Conservation (phyloP, 2,113 vertebrate species). For the Acrocephalus kingi region DNA sequence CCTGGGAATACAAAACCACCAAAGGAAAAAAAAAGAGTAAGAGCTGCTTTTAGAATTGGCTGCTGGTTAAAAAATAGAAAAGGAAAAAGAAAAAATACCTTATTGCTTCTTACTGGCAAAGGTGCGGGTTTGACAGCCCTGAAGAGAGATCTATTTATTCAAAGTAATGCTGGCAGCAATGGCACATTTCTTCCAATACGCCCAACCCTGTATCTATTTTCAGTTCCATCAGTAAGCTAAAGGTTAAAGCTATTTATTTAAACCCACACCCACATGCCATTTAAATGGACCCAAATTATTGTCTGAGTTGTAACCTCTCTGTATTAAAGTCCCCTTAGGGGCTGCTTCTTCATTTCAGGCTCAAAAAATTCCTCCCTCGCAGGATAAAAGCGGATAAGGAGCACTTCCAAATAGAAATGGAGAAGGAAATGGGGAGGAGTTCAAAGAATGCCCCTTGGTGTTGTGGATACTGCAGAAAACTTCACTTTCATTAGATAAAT, state of each 20-base stretch:
- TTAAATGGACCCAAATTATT: conserved; percentile 66
- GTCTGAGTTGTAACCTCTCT: conserved; percentile 47
- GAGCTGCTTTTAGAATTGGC: background rate
- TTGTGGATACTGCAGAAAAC: background rate
- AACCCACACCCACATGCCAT: conserved; percentile 57
- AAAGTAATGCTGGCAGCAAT: conserved; percentile 48
- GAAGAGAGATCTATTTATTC: conserved; percentile 55
- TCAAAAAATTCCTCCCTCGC: conserved; percentile 42
- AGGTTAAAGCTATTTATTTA: conserved; percentile 70
- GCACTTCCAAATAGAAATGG: conserved; percentile 12
- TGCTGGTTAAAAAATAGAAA: background rate
- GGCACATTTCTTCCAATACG: conserved; percentile 15
- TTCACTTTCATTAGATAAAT: background rate
- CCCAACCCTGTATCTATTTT: conserved; percentile 55
- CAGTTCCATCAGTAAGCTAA: conserved; percentile 52
- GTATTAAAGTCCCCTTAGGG: conserved; percentile 32
- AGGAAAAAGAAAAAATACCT: background rate
- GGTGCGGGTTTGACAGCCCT: conserved; percentile 31
- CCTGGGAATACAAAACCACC: background rate
- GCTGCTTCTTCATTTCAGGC: conserved; percentile 45
- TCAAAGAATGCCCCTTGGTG: background rate
- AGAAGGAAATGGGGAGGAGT: conserved; percentile 5
- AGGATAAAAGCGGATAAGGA: background rate
- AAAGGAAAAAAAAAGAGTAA: background rate
- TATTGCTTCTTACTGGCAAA: background rate